Percentiles rank a stretch among this genome's conserved stretches.
Evolutionary conservation across 2,888 invertebrate species (phyloP).

Genomic region (Cetonia aurata): DNA sequence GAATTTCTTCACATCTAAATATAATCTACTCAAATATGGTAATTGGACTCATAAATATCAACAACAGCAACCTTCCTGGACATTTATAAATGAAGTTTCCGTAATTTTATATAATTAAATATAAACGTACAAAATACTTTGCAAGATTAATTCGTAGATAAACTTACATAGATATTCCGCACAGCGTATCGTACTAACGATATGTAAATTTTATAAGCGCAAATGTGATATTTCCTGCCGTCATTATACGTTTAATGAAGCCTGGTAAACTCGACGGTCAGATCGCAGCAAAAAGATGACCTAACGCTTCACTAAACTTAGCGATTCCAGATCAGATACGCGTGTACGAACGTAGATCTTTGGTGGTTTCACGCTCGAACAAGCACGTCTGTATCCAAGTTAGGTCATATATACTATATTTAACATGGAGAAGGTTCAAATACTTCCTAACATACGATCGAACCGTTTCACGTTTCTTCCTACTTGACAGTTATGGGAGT

Average conservation of each 20-base stretch:
- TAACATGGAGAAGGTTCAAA: slow-evolving; percentile 6
- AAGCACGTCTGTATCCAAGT: slow-evolving; percentile 8
- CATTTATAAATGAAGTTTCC: too few relatives aligned
- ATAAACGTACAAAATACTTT: too few relatives aligned
- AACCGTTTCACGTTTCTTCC: slow-evolving; percentile 11
- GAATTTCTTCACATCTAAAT: too few relatives aligned
- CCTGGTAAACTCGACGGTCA: not conserved
- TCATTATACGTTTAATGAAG: slow-evolving; percentile 16
- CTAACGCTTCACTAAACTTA: slow-evolving; percentile 37
- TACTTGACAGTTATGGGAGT: slow-evolving; percentile 2
- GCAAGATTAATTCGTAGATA: too few relatives aligned
- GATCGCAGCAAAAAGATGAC: slow-evolving; percentile 4
- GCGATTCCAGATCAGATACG: not conserved
- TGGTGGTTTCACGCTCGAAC: slow-evolving; percentile 21
- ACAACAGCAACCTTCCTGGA: too few relatives aligned
- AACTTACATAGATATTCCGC: too few relatives aligned
- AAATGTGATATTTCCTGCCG: not conserved
- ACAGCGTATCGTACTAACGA: too few relatives aligned
- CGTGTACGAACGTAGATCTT: slow-evolving; percentile 18
- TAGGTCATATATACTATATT: too few relatives aligned
- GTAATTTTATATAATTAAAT: too few relatives aligned
- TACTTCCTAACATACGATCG: slow-evolving; percentile 20
- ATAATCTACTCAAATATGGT: too few relatives aligned
- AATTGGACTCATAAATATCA: too few relatives aligned
- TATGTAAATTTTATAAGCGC: too few relatives aligned